phyloP scores from a whole-genome alignment of 2,113 vertebrate genomes.

The Trogon melanurus region DNA sequence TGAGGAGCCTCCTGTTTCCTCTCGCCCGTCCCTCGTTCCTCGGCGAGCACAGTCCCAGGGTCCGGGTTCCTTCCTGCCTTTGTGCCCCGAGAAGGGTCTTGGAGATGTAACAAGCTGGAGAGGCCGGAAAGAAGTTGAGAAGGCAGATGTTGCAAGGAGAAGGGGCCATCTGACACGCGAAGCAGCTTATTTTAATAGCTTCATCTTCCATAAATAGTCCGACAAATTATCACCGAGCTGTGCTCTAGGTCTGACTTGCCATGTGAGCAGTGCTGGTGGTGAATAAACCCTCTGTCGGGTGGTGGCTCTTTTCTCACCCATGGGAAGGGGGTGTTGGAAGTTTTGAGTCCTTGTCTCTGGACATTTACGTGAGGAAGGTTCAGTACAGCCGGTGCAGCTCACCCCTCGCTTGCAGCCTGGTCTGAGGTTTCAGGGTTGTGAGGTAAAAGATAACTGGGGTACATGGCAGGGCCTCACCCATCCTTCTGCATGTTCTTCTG shows the following conservation, averaged over 20 bases:
- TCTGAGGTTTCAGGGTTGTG: background rate
- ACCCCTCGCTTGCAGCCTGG: background rate
- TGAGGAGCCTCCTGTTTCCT: slow-evolving; percentile 73
- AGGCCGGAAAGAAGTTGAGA: background rate
- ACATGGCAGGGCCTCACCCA: background rate
- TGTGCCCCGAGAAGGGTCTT: background rate
- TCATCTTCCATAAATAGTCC: background rate
- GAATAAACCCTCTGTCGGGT: background rate
- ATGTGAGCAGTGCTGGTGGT: background rate
- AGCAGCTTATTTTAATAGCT: background rate
- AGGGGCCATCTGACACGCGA: background rate
- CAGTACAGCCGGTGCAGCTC: background rate
- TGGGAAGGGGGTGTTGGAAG: background rate
- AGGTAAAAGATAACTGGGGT: background rate
- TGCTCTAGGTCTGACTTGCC: background rate
- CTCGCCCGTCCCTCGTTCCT: background rate
- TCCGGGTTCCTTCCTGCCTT: slow-evolving; percentile 39
- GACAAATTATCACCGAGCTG: background rate
- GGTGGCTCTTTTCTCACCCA: fast-evolving
- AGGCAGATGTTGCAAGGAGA: background rate
- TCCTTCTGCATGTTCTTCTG: background rate
- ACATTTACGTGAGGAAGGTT: background rate
- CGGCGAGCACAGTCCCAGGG: background rate
- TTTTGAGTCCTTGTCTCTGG: background rate
- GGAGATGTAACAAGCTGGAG: background rate